Conservation (phyloP, 2,797 vertebrate species). For the Oryzias dopingdopingensis region DNA sequence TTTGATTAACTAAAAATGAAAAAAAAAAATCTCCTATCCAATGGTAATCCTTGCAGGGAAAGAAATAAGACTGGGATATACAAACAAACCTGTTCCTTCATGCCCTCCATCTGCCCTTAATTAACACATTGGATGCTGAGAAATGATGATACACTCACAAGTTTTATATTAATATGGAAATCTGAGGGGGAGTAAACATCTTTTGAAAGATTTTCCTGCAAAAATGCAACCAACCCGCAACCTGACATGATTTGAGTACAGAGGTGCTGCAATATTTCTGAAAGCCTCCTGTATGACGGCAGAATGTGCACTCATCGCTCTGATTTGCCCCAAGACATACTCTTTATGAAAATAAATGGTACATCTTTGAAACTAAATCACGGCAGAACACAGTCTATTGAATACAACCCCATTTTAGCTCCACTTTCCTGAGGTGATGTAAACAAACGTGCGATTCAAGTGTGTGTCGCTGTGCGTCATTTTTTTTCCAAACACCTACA, state of each 20-base stretch:
- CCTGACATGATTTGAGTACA: slow-evolving; percentile 33
- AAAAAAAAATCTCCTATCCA: no score
- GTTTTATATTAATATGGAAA: slow-evolving; percentile 44
- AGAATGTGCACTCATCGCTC: slow-evolving; percentile 20
- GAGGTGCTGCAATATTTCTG: slow-evolving; percentile 38
- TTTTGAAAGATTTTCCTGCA: slow-evolving; percentile 27
- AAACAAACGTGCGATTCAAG: slow-evolving; percentile 49
- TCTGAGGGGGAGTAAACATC: slow-evolving; percentile 4
- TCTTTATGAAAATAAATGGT: slow-evolving; percentile 46
- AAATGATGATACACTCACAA: slow-evolving; percentile 40
- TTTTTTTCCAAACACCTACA: slow-evolving; percentile 44
- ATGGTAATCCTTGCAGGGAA: no score
- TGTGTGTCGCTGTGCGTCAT: slow-evolving; percentile 30
- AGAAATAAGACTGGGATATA: no score
- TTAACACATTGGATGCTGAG: slow-evolving; percentile 13
- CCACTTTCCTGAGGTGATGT: slow-evolving; percentile 52
- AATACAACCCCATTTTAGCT: slow-evolving; percentile 36
- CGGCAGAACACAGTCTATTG: slow-evolving; percentile 29
- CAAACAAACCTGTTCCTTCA: neutral
- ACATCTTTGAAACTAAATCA: slow-evolving; percentile 39
- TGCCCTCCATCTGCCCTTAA: slow-evolving; percentile 21
- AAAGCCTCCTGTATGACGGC: slow-evolving; percentile 29
- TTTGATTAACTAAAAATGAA: no score
- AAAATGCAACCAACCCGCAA: slow-evolving; percentile 33
- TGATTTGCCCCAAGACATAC: slow-evolving; percentile 51